A percentile compares a stretch with the other conserved stretches of the same genome.
phyloP scores from a whole-genome alignment of 2,113 vertebrate genomes.

The Neogale vison region DNA sequence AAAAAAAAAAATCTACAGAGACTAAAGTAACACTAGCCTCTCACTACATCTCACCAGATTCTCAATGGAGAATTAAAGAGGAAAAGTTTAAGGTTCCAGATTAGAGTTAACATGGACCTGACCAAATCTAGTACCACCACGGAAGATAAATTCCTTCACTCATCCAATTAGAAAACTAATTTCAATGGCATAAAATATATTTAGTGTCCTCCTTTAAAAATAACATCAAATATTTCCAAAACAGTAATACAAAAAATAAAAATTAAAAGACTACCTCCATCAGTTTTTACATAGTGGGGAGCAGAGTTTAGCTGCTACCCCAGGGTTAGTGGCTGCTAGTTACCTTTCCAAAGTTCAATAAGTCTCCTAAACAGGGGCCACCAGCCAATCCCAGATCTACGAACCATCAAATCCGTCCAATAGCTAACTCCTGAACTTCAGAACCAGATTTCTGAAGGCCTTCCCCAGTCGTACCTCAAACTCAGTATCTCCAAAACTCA shows the following conservation, averaged over 20 bases:
- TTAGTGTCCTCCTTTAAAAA: slow-evolving; percentile 21
- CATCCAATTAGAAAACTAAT: slow-evolving; percentile 41
- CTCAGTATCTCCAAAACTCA: neutral
- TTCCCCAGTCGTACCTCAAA: slow-evolving; percentile 28
- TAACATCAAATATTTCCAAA: slow-evolving; percentile 14
- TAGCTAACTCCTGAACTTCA: neutral
- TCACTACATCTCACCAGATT: neutral
- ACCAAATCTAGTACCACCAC: neutral
- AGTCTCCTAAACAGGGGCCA: neutral
- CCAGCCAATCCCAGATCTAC: neutral
- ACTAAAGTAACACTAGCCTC: neutral
- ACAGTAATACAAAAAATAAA: neutral
- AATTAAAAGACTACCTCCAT: neutral
- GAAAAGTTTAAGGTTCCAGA: neutral
- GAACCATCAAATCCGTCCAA: neutral
- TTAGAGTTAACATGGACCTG: slow-evolving; percentile 1
- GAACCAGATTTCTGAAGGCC: neutral
- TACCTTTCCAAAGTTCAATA: neutral
- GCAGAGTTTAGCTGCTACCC: neutral
- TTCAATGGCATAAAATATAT: neutral
- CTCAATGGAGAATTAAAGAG: neutral
- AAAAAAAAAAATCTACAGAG: neutral
- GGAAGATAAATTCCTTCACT: slow-evolving; percentile 17
- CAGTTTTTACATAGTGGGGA: neutral
- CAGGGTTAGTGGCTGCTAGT: neutral